Conservation (phyloP, 1,140 invertebrate genomes). For the Planococcus citri region DNA sequence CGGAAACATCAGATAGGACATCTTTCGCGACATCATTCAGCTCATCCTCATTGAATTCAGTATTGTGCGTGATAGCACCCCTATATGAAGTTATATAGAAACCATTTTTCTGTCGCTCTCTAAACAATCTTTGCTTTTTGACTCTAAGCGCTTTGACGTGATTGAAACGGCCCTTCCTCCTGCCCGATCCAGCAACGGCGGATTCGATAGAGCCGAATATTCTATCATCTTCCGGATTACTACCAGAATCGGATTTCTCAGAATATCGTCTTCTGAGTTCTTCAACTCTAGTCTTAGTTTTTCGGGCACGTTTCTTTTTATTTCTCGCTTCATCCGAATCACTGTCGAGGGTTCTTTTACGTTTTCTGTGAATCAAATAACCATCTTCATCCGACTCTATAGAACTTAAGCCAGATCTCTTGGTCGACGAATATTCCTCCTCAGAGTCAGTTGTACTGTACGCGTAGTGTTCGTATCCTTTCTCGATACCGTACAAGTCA, state of each 20-base stretch:
- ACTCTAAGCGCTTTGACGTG: background rate
- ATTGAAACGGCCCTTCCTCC: background rate
- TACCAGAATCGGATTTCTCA: no score
- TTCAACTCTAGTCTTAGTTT: background rate
- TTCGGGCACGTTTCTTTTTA: background rate
- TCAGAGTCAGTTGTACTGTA: constrained; percentile 16
- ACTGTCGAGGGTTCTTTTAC: background rate
- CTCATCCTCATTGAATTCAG: no score
- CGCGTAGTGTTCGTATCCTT: constrained; percentile 39
- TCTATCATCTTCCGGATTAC: background rate
- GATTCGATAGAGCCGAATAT: background rate
- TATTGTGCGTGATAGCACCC: no score
- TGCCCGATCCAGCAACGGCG: no score
- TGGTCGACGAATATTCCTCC: constrained; percentile 14
- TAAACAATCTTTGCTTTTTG: no score
- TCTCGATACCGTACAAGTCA: constrained; percentile 39
- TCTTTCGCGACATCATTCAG: no score
- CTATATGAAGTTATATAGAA: no score
- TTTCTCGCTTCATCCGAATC: background rate
- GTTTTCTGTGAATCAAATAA: background rate
- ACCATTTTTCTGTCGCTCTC: no score
- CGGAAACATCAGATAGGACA: no score
- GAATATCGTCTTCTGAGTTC: background rate
- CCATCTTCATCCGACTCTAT: background rate
- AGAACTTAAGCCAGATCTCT: background rate